A percentile compares a stretch with the other conserved stretches of the same genome.
Evolutionary conservation across 2,888 invertebrate species (phyloP).

Genomic region (Netelia fuscicornis): DNA sequence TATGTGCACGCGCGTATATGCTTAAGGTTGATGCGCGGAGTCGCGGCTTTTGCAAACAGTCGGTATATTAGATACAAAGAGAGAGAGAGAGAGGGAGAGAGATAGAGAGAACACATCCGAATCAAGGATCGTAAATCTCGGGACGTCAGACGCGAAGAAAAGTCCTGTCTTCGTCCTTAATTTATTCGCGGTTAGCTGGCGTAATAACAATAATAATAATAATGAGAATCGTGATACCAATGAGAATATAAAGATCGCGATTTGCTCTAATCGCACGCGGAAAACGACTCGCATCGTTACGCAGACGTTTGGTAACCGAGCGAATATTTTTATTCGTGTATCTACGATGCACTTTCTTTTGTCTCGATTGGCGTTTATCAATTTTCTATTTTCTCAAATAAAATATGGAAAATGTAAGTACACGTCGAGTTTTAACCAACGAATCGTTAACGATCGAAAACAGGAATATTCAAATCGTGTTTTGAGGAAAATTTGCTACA

Average conservation of each 20-base stretch:
- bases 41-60: conserved; percentile 22
- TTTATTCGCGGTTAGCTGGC: conserved; percentile 16
- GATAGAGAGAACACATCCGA: conserved; percentile 23
- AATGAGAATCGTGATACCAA: neutral
- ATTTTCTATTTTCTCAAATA: too few relatives aligned
- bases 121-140: conserved; percentile 56
- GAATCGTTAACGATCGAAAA: too few relatives aligned
- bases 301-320: too few relatives aligned
- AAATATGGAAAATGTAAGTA: too few relatives aligned
- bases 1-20: neutral
- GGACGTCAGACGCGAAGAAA: conserved; percentile 32
- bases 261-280: too few relatives aligned
- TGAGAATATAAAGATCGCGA: neutral
- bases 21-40: neutral
- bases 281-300: too few relatives aligned
- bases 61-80: conserved; percentile 19
- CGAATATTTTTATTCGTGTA: too few relatives aligned
- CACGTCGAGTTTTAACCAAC: too few relatives aligned
- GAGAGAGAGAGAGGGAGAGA: neutral
- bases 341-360: too few relatives aligned
- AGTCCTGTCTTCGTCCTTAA: conserved; percentile 41
- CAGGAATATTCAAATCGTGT: too few relatives aligned
- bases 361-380: too few relatives aligned
- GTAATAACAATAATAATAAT: conserved; percentile 10
- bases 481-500: too few relatives aligned